Base-by-base conservation (phyloP, 2,888 invertebrate genomes). In the Drosophila kokeensis region DNA sequence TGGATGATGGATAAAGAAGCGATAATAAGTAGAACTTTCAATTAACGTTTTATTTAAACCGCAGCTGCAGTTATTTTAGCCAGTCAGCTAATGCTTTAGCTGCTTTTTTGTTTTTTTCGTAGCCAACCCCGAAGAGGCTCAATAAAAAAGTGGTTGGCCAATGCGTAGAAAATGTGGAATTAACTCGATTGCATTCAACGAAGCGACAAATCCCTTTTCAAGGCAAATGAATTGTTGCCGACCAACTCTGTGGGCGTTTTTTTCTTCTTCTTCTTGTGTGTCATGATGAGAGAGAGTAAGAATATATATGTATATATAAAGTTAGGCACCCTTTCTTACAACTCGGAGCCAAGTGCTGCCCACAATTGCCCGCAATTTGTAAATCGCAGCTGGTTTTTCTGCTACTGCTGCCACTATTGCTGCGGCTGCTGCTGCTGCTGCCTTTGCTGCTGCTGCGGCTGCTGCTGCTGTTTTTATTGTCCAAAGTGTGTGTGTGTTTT, bases 181-280 rank as follows among this genome's bases (percentile, higher is more conserved):
- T 84, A 84, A 86, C 72, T 86, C 70, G 67, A 72, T 83, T 79
- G 74, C 66, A 78, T 76, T 69, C 79, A 89, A 77, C 82, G 87
- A 87, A 82, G 77, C 89, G 84, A 75, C 81, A 76, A 85, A 87
- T 74, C 76, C 79, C 71, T 79, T 81, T 70, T 18, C 3, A 40
- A 61, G 60, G 50, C 48, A 58, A 27, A 32, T 21, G 18, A 32
- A 32, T 10, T 21, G 52, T 48, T 49, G 42, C 58, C 27, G 53
- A 54, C 30, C 73, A 55, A 50, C 64, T 52, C 8, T 18, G 63
- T 54, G 42, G 15, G 40, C 52, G 40, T 52, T 58, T 74, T 74
- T 75, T 58, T 69, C 70, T 70, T 4, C 8, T 38, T 8, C 30
- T 18, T 18, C 34, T 8, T 18, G 38, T 8, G 4, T 18, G 18